Conservation (phyloP, 2,113 vertebrate genomes). For the Nannospalax galili region DNA sequence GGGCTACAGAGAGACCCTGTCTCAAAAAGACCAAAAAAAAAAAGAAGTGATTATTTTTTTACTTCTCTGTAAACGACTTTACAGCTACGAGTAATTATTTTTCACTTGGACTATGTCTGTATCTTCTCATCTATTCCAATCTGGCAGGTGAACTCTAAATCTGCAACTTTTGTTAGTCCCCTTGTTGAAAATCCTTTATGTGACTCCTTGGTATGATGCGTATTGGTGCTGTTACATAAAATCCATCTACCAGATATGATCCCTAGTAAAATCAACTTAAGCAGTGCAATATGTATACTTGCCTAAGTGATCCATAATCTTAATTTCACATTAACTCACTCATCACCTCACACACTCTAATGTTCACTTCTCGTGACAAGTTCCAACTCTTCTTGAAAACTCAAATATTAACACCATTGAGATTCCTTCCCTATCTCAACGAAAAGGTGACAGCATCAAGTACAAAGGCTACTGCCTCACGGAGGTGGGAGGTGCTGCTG, state of each 20-base stretch:
- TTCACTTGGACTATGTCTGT: not conserved
- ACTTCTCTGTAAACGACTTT: not conserved
- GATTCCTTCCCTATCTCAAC: not conserved
- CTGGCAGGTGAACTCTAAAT: not conserved
- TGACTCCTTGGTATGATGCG: not conserved
- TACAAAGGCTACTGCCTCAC: not conserved
- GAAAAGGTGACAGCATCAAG: fast-evolving
- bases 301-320: not conserved
- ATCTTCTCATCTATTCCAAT: not conserved
- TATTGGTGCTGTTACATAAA: not conserved
- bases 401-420: not conserved
- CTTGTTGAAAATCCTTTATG: not conserved
- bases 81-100: not conserved
- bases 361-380: not conserved
- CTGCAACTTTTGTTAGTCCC: not conserved
- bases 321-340: not conserved
- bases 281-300: not conserved
- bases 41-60: too few species aligned
- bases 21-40: too few species aligned
- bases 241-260: not conserved
- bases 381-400: not conserved
- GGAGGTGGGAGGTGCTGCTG: not conserved
- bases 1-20: too few species aligned
- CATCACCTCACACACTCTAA: not conserved
- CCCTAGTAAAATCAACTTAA: not conserved